phyloP scores from a whole-genome alignment of 2,797 vertebrate genomes.

The Cryptoprocta ferox region DNA sequence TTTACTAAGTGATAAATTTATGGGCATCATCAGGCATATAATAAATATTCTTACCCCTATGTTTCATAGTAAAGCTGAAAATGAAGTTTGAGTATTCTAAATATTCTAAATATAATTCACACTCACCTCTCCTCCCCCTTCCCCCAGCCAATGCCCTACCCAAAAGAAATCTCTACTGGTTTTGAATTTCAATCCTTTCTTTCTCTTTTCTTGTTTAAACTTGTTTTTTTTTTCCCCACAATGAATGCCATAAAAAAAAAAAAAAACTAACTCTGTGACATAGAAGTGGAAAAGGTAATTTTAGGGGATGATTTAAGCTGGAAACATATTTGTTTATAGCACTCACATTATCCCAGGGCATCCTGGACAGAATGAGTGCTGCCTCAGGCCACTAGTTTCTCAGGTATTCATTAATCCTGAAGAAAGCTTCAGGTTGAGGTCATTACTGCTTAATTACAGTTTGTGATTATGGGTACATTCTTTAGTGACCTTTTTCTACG shows the following conservation, averaged over 20 bases:
- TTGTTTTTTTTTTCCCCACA: neutral
- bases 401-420: conserved; percentile 75
- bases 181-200: neutral
- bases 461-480: conserved; percentile 69
- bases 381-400: conserved; percentile 48
- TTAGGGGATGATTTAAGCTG: conserved; percentile 14
- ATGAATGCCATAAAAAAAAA: neutral
- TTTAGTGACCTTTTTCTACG: conserved; percentile 66
- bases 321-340: conserved; percentile 44
- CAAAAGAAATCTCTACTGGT: neutral
- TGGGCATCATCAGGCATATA: neutral
- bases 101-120: neutral
- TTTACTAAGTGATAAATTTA: neutral
- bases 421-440: conserved; percentile 64
- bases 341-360: neutral
- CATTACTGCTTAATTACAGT: conserved; percentile 72
- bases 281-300: conserved; percentile 1
- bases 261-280: neutral
- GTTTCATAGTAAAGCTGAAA: neutral
- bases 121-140: neutral
- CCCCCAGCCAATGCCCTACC: too few species aligned
- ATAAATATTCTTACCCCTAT: neutral
- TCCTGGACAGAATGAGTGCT: conserved; percentile 13
- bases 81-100: neutral
- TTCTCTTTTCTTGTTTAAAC: conserved; percentile 47